A percentile compares a stretch with the other conserved stretches of the same genome.
Conservation (phyloP, 2,113 vertebrate genomes). For the Elgaria multicarinata region DNA sequence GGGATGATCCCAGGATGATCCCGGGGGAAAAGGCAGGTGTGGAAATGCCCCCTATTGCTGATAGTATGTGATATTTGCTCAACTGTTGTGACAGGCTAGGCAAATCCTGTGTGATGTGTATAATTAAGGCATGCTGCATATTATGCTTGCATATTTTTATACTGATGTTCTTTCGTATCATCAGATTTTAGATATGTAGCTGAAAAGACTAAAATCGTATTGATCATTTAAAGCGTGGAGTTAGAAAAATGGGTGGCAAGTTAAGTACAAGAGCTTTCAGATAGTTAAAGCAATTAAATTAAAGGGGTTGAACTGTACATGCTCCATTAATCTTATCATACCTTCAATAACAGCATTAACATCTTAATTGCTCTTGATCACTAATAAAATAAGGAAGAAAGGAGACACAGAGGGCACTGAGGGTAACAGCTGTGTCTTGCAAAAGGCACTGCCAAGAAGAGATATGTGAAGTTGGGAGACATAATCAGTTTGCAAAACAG, state of each 20-base stretch:
- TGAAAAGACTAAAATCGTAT: slow-evolving; percentile 1
- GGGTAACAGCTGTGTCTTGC: neutral
- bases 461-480: neutral
- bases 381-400: neutral
- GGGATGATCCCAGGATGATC: too few species aligned
- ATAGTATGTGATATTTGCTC: neutral
- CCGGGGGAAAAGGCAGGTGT: too few species aligned
- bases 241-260: neutral
- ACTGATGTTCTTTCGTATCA: slow-evolving; percentile 19
- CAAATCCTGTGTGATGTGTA: neutral
- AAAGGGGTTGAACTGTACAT: neutral
- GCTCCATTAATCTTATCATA: neutral
- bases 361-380: slow-evolving; percentile 43
- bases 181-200: neutral
- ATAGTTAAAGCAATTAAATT: slow-evolving; percentile 6
- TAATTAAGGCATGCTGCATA: neutral
- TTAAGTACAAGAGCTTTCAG: slow-evolving; percentile 29
- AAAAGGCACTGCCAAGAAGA: neutral
- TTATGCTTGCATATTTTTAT: neutral
- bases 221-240: neutral
- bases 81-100: neutral
- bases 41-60: neutral
- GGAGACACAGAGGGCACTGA: neutral
- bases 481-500: neutral
- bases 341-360: neutral